phyloP scores from a whole-genome alignment of 2,888 invertebrate genomes.

The Polymixis lichenea region DNA sequence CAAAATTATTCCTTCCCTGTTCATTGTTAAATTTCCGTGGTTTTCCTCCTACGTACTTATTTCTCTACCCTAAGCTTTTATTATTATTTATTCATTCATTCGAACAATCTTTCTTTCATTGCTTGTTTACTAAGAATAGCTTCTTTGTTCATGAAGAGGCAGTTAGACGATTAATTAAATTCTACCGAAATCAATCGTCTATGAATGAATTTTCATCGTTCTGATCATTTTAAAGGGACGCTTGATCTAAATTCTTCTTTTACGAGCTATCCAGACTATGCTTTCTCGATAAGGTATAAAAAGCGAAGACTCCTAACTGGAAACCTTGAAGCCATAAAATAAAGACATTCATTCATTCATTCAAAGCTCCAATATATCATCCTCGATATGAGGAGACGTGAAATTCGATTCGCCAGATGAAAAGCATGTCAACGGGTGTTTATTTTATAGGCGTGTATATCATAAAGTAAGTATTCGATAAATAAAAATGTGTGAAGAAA shows the following conservation, averaged over 20 bases:
- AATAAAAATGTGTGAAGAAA: conserved; percentile 31
- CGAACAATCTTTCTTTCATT: conserved; percentile 7
- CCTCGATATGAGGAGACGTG: conserved; percentile 22
- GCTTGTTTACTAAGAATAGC: neutral
- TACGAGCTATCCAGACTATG: neutral
- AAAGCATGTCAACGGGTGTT: conserved; percentile 42
- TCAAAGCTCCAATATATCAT: conserved; percentile 39
- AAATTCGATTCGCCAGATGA: conserved; percentile 51
- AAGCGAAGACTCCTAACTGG: conserved; percentile 1
- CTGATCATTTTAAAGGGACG: neutral
- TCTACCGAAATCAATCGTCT: neutral
- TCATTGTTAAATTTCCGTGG: neutral
- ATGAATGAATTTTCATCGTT: neutral
- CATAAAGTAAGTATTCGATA: conserved; percentile 7
- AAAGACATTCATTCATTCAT: too few species aligned
- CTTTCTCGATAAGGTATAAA: conserved; percentile 22
- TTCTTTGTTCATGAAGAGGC: neutral
- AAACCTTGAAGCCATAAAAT: conserved; percentile 49
- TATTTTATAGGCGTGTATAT: conserved; percentile 48
- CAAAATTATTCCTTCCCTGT: conserved; percentile 2
- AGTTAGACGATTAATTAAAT: neutral
- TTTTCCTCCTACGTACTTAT: neutral
- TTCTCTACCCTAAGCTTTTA: neutral
- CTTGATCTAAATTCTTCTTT: neutral
- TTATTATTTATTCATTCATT: conserved; percentile 18